phyloP scores from a whole-genome alignment of 2,888 invertebrate species.

The Melanargia galathea region DNA sequence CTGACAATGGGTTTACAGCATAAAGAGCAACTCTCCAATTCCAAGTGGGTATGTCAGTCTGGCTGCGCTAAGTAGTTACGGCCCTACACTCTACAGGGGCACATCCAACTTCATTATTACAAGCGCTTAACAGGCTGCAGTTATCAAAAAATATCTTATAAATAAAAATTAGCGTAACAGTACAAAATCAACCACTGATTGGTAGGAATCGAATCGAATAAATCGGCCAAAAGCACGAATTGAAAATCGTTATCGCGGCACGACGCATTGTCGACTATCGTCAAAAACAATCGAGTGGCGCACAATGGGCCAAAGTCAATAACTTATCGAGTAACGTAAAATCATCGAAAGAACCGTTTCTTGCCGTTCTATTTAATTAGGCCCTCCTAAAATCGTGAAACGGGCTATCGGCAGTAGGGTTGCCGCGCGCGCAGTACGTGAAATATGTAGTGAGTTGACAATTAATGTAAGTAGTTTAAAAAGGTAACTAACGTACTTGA shows the following conservation, averaged over 20 bases:
- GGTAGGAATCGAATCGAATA: slow-evolving; percentile 21
- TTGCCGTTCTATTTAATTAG: slow-evolving; percentile 63
- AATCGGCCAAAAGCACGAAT: slow-evolving; percentile 30
- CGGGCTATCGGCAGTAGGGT: slow-evolving; percentile 47
- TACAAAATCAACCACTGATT: slow-evolving; percentile 4
- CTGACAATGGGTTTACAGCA: too few species aligned
- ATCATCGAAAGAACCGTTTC: slow-evolving; percentile 53
- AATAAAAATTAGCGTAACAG: slow-evolving; percentile 10
- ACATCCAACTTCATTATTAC: too few species aligned
- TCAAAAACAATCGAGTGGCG: slow-evolving; percentile 44
- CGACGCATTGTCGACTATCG: slow-evolving; percentile 45
- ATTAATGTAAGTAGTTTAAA: too few species aligned
- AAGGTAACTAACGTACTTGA: too few species aligned
- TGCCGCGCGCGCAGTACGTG: neutral
- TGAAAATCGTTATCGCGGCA: slow-evolving; percentile 38
- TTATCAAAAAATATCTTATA: neutral
- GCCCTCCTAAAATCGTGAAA: slow-evolving; percentile 54
- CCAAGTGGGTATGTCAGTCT: too few species aligned
- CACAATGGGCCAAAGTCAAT: slow-evolving; percentile 46
- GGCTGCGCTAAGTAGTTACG: too few species aligned
- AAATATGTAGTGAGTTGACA: too few species aligned
- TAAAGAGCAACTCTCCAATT: too few species aligned
- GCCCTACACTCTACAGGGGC: too few species aligned
- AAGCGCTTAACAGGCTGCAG: too few species aligned
- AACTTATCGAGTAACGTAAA: slow-evolving; percentile 42